phyloP scores from a whole-genome alignment of 2,797 vertebrate genomes.

The Anabas testudineus region DNA sequence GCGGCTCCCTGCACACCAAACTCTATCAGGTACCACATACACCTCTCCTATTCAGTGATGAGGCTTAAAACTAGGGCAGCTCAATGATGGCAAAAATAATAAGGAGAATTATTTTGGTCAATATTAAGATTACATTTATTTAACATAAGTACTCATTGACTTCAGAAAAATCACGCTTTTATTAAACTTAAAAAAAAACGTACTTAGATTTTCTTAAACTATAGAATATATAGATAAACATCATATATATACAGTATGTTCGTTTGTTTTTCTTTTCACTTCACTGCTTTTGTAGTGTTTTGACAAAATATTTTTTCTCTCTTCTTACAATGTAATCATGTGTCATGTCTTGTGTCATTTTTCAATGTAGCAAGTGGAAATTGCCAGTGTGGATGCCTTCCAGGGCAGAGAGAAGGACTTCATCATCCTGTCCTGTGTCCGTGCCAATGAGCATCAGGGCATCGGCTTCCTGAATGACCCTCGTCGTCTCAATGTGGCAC shows the following conservation, averaged over 20 bases:
- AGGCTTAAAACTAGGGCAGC: background rate
- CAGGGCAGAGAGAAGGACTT: conserved; percentile 99
- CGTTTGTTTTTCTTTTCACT: too few relatives aligned
- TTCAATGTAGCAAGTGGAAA: conserved; percentile 93
- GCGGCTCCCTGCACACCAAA: conserved; percentile 97
- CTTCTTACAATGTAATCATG: background rate
- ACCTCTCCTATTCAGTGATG: background rate
- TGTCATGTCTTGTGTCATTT: conserved; percentile 2
- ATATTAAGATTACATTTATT: too few relatives aligned
- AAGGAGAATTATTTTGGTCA: too few relatives aligned
- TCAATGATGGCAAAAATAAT: too few relatives aligned
- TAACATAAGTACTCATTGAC: too few relatives aligned
- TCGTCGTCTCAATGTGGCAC: conserved; percentile 95
- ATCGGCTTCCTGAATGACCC: conserved; percentile 99
- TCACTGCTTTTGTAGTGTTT: background rate
- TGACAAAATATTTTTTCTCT: background rate
- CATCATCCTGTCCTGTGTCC: conserved; percentile 97
- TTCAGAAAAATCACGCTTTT: too few relatives aligned
- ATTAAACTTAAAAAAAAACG: too few relatives aligned
- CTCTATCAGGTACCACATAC: conserved; percentile 92
- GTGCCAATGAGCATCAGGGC: conserved; percentile 98
- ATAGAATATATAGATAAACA: too few relatives aligned
- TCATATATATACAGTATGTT: too few relatives aligned
- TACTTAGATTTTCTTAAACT: too few relatives aligned
- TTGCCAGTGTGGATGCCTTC: conserved; percentile 98